Base-by-base conservation (phyloP, 2,797 vertebrate species). In the Sebastes trivittatus region DNA sequence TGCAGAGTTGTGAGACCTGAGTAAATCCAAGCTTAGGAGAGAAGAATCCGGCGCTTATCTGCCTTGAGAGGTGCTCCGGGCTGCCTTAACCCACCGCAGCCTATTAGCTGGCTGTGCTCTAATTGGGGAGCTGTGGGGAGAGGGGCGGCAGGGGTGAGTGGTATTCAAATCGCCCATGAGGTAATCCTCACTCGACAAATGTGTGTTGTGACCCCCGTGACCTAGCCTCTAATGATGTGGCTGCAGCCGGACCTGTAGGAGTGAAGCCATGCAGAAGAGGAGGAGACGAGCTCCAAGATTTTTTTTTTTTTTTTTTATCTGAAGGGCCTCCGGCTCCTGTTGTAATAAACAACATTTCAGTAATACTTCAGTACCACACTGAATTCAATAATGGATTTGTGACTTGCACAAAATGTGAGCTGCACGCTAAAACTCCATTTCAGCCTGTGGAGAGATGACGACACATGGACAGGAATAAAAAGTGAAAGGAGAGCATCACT, bases 141-240 rank as follows among this genome's bases (percentile, higher is more conserved):
- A 71, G 84, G 87, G 90, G 75, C 59, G 60, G 83, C 84, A 78
- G 85, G 88, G 90, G 86, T 89, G 89, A 91, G 85, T 64, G 89
- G 77, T 91, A 92, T 94, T 95, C 90, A 95, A 94, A 95, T 92
- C 77, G 73, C 82, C 92, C 90, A 88, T 93, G 94, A 91, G 91
- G 89, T 94, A 95, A 95, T 95, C 93, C 93, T 89, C 90, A 85
- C 91, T 93, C 86, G 91, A 92, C 93, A 94, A 95, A 95, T 94
- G 92, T 86, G 91, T 89, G 90, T 82, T 85, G 79, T 92, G 93
- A 95, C 93, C 94, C 75, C 75, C n/a, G 23, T 86, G 89, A 89
- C 94, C 94, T 72, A 7, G 55, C 68, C 82, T 86, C 82, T 92
- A 92, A 92, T 90, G 87, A 90, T 85, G 89, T 75, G 83, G 81